Conservation (phyloP, 2,113 vertebrate genomes). For the Mustela nigripes region DNA sequence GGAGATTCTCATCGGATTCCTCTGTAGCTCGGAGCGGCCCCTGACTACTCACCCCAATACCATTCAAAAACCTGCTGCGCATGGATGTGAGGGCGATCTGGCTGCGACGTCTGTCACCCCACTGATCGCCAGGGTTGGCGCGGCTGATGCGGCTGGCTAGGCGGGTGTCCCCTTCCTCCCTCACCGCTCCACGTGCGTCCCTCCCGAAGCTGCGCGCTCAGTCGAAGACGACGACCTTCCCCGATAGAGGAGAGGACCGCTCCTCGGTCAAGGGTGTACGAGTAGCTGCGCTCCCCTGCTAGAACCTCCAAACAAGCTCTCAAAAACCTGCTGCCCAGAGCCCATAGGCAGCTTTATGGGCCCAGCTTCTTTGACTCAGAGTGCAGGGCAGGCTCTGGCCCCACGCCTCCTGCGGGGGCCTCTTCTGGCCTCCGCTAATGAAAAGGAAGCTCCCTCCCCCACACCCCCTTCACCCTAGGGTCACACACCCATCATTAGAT, state of each 20-base stretch:
- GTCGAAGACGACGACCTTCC: too few species aligned
- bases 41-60: neutral
- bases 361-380: neutral
- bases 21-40: neutral
- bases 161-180: too few species aligned
- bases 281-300: too few species aligned
- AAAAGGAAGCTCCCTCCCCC: neutral
- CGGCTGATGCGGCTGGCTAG: too few species aligned
- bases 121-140: too few species aligned
- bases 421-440: neutral
- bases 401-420: neutral
- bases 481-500: neutral
- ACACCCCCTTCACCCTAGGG: neutral
- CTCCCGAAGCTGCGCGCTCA: too few species aligned
- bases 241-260: too few species aligned
- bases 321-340: neutral
- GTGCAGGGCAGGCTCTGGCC: neutral
- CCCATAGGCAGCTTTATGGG: neutral
- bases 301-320: neutral
- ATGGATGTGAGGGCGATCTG: too few species aligned
- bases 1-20: fast-evolving
- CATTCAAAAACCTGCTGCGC: neutral
- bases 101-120: too few species aligned
- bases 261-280: too few species aligned
- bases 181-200: too few species aligned